Base-by-base conservation (phyloP, 2,888 invertebrate genomes). In the Amblyjoppa fuscipennis region DNA sequence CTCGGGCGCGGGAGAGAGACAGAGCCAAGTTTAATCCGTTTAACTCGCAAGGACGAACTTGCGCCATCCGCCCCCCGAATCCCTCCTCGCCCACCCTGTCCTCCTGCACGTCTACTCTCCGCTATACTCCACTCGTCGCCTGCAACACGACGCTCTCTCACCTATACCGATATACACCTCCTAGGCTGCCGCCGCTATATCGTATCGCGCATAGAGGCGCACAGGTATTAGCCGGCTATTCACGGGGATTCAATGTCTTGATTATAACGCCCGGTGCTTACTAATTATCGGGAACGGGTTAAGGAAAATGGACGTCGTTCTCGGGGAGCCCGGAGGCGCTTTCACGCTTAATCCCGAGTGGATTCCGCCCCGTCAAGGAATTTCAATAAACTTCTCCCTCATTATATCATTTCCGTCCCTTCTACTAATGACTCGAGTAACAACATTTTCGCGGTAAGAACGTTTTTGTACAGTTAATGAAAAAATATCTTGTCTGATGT, bases 1-100 rank as follows among this genome's bases (percentile, higher is more conserved):
- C 31, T 31, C 45, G 74, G 66, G 75, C 16, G 80, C 77, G 81
- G 68, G 56, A 73, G 73, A 49, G 74, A 70, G 75, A 59, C 59
- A 83, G 79, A 87, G 86, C 84, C 85, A 81, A 89, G 88, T 88
- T 89, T 89, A 88, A 88, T 89, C 87, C 88, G 81, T 84, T 89
- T 89, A 89, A 87, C 87, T 86, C 82, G 84, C 87, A 79, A 79
- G 85, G 83, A 86, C 82, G 82, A 88, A 89, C 88, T 86, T 86
- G 77, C 74, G 28, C 75, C 70, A 78, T 73, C 76, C 80, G 68
- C 80, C 28, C 25, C 56, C 73, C 79, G 34, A 61, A 73, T 69
- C 34, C 69, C 76, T 59, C 41, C 79, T 49, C 31, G 59, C 69
- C 45, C 38, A 13, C 53, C 59, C 41, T 69, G 38, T 68, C 53